Percentiles rank a stretch among this genome's conserved stretches.
phyloP scores from a whole-genome alignment of 2,113 vertebrate genomes.

The Pterocles gutturalis region DNA sequence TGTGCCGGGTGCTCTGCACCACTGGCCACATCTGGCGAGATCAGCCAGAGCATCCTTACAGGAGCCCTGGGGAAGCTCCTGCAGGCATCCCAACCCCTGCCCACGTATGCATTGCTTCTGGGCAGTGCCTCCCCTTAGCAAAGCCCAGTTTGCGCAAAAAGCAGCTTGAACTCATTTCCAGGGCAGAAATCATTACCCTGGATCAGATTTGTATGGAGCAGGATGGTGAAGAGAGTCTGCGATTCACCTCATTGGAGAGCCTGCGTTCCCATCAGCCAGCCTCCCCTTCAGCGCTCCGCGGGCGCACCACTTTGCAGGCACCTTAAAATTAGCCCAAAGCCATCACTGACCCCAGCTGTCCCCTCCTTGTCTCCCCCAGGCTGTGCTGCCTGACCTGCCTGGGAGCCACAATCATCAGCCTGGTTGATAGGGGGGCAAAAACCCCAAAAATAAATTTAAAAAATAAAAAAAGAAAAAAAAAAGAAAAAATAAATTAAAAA shows the following conservation, averaged over 20 bases:
- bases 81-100: background rate
- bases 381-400: background rate
- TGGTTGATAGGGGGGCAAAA: background rate
- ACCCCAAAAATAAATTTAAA: too few species aligned
- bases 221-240: background rate
- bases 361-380: background rate
- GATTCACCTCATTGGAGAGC: background rate
- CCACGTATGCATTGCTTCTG: fast-evolving
- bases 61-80: background rate
- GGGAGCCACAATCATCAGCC: background rate
- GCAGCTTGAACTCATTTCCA: slow-evolving; percentile 3
- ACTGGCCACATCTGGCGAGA: background rate
- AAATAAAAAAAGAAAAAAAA: background rate
- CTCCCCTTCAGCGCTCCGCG: fast-evolving
- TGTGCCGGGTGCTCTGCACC: background rate
- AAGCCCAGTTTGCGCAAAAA: background rate
- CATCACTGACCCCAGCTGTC: background rate
- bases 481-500: background rate
- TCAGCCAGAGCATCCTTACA: background rate
- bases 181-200: background rate
- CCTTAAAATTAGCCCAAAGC: background rate
- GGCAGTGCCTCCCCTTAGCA: background rate
- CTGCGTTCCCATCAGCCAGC: fast-evolving
- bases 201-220: background rate
- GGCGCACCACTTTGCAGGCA: fast-evolving